These are phyloP conservation scores for Drosophila albomicans DNA, from an alignment of 1,140 invertebrate species.

Conservation along the genomic window DNA sequence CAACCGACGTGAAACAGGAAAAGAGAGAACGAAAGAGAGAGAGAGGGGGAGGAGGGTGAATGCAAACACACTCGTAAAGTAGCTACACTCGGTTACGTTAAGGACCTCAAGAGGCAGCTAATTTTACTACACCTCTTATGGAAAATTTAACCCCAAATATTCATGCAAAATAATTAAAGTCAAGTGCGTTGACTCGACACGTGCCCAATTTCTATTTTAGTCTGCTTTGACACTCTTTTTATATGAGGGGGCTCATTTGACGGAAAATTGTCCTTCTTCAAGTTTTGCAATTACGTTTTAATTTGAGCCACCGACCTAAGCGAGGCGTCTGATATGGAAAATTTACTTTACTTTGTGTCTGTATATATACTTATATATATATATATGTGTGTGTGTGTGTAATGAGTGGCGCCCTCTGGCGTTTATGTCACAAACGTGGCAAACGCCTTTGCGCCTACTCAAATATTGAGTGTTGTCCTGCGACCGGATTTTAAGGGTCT, in stretches of 20 bases:
- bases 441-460: conserved; percentile 59
- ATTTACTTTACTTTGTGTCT: conserved; percentile 32
- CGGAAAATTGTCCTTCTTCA: conserved; percentile 24
- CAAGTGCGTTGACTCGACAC: conserved; percentile 56
- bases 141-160: conserved; percentile 14
- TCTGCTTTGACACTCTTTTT: conserved; percentile 46
- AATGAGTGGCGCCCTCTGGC: conserved; percentile 41
- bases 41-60: not conserved
- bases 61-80: conserved; percentile 39
- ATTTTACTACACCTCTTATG: conserved; percentile 9
- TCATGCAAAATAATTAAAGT: conserved; percentile 34
- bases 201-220: conserved; percentile 43
- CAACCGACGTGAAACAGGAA: conserved; percentile 74
- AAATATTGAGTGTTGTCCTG: conserved; percentile 51
- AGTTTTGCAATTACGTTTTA: conserved; percentile 52
- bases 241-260: conserved; percentile 25
- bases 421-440: conserved; percentile 51
- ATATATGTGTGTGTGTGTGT: too few relatives aligned
- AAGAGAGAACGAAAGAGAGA: not conserved
- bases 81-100: conserved; percentile 21
- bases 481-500: conserved; percentile 29
- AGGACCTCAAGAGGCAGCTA: conserved; percentile 18
- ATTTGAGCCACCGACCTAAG: conserved; percentile 37
- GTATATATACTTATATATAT: not conserved
- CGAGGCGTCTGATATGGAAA: conserved; percentile 21